Base-by-base conservation (phyloP, 2,888 invertebrate species). In the Frankliniella intonsa region DNA sequence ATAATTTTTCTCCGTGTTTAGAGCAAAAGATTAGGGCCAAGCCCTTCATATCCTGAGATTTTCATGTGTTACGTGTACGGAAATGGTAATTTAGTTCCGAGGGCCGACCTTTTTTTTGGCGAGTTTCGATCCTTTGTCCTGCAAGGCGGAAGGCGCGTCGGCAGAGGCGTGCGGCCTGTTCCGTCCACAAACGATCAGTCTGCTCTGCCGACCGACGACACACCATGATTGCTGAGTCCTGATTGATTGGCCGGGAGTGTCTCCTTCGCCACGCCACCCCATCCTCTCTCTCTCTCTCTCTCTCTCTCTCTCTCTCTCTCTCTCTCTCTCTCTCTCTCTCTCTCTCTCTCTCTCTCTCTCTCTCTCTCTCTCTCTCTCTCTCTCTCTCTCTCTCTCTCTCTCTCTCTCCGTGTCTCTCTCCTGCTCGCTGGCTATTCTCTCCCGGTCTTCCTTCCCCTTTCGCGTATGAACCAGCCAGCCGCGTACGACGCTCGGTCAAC, bases 191-290 rank as follows among this genome's bases (percentile, higher is more conserved):
- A 76, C 25, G 69, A 76, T 76, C 25, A 25, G 69, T 76, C 62
- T 17, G 62, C 62, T 62, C 69, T 19, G 69, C 25, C 69, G 12
- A 3, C 69, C 38, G 25, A 76, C 69, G 69, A 76, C 69, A 76
- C 22, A 25, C n/a, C 50, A 76, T 22, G 80, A 80, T 27, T 50
- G 27, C 80, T 76, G 51, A 76, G 69, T 79, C 76, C 82, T 62
- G 69, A 81, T 81, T 81, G 69, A 81, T 81, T 51, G 81, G 51
- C 55, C n/a, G 19, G 27, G n/a, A 50, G 27, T 22, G 51, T 22
- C 19, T 49, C 27, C 80, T 22, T 49, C 80, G 25, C 82, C 17
- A 2, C 80, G 25, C 82, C 17, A 12, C 55, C 51, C 17, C 55
- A 12, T 55, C 3, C 55, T 55, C 62, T 62, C 27, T 38, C n/a